Percentiles rank a stretch among this genome's conserved stretches.
Conservation (phyloP, 2,888 invertebrate species). For the Andrena camellia region DNA sequence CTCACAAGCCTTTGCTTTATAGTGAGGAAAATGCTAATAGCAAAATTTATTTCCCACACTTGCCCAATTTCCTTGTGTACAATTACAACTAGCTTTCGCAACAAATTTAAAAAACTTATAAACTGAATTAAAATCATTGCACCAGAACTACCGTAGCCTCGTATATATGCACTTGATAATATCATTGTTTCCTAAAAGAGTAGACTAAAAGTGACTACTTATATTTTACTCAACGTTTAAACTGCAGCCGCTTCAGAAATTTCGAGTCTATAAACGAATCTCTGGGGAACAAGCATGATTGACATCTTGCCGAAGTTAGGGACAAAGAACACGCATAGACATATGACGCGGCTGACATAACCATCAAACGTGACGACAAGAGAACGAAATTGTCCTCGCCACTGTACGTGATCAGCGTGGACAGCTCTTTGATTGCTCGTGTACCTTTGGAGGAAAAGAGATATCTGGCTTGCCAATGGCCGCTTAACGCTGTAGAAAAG, state of each 20-base stretch:
- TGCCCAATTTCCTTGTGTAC: too few relatives aligned
- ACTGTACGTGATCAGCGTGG: slow-evolving; percentile 78
- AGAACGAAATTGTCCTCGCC: slow-evolving; percentile 72
- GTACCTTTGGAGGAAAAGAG: slow-evolving; percentile 38
- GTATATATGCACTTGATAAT: not conserved
- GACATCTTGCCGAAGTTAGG: slow-evolving; percentile 62
- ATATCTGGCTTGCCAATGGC: slow-evolving; percentile 18
- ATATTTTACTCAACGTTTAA: slow-evolving; percentile 14
- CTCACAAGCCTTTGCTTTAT: too few relatives aligned
- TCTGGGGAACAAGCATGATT: slow-evolving; percentile 62
- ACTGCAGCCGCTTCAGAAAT: slow-evolving; percentile 41
- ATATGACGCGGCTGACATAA: slow-evolving; percentile 76
- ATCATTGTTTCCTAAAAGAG: not conserved
- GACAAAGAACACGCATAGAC: slow-evolving; percentile 68
- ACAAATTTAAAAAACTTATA: not conserved
- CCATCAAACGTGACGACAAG: slow-evolving; percentile 78
- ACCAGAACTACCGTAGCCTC: not conserved
- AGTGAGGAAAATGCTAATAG: too few relatives aligned
- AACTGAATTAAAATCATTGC: not conserved
- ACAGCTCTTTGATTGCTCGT: slow-evolving; percentile 61
- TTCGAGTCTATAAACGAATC: slow-evolving; percentile 55
- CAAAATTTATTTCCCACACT: too few relatives aligned
- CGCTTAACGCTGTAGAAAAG: slow-evolving; percentile 29
- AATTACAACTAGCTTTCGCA: not conserved
- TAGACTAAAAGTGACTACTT: not conserved